Percentiles rank a stretch among this genome's conserved stretches.
phyloP scores from a whole-genome alignment of 2,888 invertebrate genomes.

The Neria commutata region DNA sequence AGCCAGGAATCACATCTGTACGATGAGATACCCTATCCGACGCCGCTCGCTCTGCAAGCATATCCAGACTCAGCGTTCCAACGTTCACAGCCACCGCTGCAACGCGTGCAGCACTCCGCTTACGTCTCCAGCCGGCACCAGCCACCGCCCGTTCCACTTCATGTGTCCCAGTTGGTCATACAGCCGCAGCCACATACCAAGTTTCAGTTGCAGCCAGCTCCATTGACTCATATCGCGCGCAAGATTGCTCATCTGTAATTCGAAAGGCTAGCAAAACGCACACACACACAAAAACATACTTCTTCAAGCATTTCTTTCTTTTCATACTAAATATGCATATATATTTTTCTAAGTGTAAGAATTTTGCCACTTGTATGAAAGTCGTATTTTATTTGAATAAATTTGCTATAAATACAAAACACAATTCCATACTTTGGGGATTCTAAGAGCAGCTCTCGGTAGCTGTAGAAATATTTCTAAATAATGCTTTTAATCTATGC shows the following conservation, averaged over 20 bases:
- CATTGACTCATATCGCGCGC: conserved; percentile 35
- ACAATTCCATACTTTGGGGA: too few species aligned
- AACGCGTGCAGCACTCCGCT: conserved; percentile 22
- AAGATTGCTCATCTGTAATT: conserved; percentile 48
- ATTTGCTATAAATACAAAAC: background rate
- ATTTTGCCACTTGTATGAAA: conserved; percentile 3
- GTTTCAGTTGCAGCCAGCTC: conserved; percentile 52
- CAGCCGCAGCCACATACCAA: conserved; percentile 56
- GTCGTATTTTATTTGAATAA: background rate
- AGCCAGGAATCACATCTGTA: conserved; percentile 60
- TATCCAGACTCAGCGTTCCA: too few species aligned
- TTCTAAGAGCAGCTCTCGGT: too few species aligned
- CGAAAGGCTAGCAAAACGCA: background rate
- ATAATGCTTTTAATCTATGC: too few species aligned
- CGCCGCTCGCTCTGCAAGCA: too few species aligned
- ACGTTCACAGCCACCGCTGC: conserved; percentile 25
- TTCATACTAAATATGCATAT: conserved; percentile 10
- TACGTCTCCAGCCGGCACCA: conserved; percentile 22
- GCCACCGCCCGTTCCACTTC: conserved; percentile 26
- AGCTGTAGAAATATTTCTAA: too few species aligned
- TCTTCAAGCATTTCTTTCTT: too few species aligned
- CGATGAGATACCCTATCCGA: conserved; percentile 58
- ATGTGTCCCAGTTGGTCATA: conserved; percentile 49
- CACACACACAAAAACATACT: background rate
- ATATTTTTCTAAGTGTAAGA: conserved; percentile 11